A percentile compares a stretch with the other conserved stretches of the same genome.
These are phyloP conservation scores for Potamilus streckersoni DNA, from an alignment of 1,140 invertebrate species.

Conservation along the genomic window DNA sequence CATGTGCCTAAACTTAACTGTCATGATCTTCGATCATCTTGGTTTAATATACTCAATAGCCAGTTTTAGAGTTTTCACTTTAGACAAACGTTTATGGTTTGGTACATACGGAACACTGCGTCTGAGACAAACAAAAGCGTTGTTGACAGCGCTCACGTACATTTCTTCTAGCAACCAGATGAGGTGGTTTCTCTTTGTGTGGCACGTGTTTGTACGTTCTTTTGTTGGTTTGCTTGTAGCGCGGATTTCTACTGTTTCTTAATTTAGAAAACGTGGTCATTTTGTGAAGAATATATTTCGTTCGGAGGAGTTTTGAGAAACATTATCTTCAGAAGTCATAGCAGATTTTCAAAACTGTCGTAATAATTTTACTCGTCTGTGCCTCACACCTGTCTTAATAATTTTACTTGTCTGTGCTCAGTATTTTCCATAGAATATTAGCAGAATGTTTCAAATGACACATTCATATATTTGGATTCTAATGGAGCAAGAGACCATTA, in stretches of 20 bases:
- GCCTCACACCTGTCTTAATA: too few species aligned
- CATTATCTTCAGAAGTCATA: too few species aligned
- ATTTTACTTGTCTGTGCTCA: too few species aligned
- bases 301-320: too few species aligned
- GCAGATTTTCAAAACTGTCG: too few species aligned
- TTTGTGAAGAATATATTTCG: too few species aligned
- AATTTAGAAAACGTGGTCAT: too few species aligned
- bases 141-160: constrained; percentile 91
- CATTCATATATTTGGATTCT: too few species aligned
- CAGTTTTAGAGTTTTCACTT: constrained; percentile 92
- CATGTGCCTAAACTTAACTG: background rate
- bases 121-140: constrained; percentile 66
- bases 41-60: constrained; percentile 94
- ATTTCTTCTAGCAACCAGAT: constrained; percentile 89
- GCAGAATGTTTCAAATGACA: too few species aligned
- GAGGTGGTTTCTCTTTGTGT: constrained; percentile 70
- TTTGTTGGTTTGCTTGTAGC: constrained; percentile 25
- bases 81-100: constrained; percentile 73
- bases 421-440: too few species aligned
- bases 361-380: too few species aligned
- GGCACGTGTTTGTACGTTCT: constrained; percentile 51
- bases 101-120: constrained; percentile 58
- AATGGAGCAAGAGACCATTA: too few species aligned
- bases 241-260: background rate
- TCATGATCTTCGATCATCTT: constrained; percentile 76